These are phyloP conservation scores for Vicugna pacos DNA, from an alignment of 2,113 vertebrate genomes.

Conservation along the genomic window DNA sequence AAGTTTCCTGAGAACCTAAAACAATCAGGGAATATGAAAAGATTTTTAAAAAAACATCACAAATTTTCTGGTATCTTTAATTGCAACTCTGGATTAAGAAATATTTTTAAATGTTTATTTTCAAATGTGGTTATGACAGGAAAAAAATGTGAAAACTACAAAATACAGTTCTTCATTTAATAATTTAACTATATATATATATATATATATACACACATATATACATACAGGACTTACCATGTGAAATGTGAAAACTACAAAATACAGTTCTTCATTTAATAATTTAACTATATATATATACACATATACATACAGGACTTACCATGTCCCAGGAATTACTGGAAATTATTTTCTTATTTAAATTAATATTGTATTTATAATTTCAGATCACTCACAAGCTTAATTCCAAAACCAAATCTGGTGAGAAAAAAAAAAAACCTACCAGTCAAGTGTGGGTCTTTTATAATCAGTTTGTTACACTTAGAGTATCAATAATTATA, in stretches of 20 bases:
- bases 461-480: neutral
- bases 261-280: neutral
- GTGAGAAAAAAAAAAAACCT: neutral
- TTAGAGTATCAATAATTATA: neutral
- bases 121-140: neutral
- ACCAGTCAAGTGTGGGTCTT: neutral
- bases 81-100: neutral
- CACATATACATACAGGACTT: neutral
- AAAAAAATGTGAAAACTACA: neutral
- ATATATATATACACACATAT: neutral
- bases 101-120: constrained; percentile 14
- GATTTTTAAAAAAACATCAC: neutral
- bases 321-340: neutral
- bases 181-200: neutral
- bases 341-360: neutral
- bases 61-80: neutral
- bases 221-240: no score
- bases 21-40: neutral
- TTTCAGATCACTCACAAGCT: neutral
- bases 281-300: neutral
- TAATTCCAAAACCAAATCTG: constrained; percentile 1
- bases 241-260: neutral
- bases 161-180: neutral
- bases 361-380: neutral
- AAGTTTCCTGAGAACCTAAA: constrained; percentile 18